Evolutionary conservation across 2,113 vertebrate genomes (phyloP).

Genomic region (Prunella himalayana): DNA sequence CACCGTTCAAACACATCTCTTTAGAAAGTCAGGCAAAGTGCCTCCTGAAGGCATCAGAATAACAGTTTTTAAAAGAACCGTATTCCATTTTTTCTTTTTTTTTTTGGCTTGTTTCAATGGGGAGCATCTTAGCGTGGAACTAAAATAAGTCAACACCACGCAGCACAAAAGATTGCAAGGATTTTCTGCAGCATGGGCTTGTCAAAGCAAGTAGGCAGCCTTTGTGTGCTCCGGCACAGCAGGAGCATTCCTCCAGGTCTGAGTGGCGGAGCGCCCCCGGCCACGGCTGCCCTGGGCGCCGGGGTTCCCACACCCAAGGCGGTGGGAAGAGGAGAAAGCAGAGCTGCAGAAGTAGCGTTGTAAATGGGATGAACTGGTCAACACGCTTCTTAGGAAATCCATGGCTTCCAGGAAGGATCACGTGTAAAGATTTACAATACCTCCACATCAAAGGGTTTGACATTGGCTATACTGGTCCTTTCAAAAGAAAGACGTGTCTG

Average conservation of each 20-base stretch:
- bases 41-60: not conserved
- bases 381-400: not conserved
- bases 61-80: not conserved
- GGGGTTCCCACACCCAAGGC: slow-evolving; percentile 15
- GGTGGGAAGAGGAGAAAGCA: slow-evolving; percentile 26
- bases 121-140: slow-evolving; percentile 23
- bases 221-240: slow-evolving; percentile 42
- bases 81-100: not conserved
- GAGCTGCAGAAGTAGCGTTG: not conserved
- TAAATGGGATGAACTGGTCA: slow-evolving; percentile 31
- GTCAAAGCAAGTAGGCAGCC: slow-evolving; percentile 56
- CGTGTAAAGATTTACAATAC: slow-evolving; percentile 34
- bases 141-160: slow-evolving; percentile 25
- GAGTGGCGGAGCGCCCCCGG: not conserved
- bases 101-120: not conserved
- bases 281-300: not conserved
- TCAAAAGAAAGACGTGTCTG: not conserved
- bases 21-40: not conserved
- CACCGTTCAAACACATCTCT: not conserved
- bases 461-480: not conserved
- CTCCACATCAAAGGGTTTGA: slow-evolving; percentile 12
- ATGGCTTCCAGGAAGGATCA: slow-evolving; percentile 25
- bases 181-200: slow-evolving; percentile 50
- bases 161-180: slow-evolving; percentile 48
- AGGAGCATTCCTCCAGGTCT: slow-evolving; percentile 39